Conservation (phyloP, 2,888 invertebrate species). For the Caenorhabditis sulstoni region DNA sequence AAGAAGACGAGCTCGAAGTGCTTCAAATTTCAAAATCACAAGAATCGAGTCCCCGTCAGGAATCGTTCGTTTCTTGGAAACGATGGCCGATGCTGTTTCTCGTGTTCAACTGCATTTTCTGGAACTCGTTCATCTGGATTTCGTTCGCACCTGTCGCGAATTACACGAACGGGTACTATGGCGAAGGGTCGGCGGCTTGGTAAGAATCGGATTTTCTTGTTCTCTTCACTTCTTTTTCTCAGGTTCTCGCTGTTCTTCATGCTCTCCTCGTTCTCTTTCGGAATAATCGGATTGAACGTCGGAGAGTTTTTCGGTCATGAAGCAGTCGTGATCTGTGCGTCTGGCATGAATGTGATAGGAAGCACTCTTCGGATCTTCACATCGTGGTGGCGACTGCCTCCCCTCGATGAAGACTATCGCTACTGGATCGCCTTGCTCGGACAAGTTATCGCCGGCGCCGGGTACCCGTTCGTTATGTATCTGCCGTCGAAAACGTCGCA, state of each 20-base stretch:
- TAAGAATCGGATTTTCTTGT: neutral
- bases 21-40: no score
- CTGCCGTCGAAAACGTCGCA: conserved; percentile 29
- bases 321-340: no score
- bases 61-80: neutral
- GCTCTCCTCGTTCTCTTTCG: neutral
- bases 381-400: no score
- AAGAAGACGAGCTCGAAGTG: no score
- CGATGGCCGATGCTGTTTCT: conserved; percentile 3
- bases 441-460: conserved; percentile 9
- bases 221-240: neutral
- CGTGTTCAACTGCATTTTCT: conserved; percentile 15
- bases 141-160: conserved; percentile 22
- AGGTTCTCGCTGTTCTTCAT: conserved; percentile 31
- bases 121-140: conserved; percentile 27
- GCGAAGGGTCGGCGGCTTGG: conserved; percentile 7
- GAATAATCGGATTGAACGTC: no score
- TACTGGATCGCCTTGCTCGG: neutral
- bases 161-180: conserved; percentile 25
- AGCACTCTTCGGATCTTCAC: no score
- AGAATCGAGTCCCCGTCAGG: no score
- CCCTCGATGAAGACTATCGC: no score
- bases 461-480: conserved; percentile 36
- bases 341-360: no score
- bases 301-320: no score